A percentile compares a stretch with the other conserved stretches of the same genome.
Conservation (phyloP, 2,113 vertebrate genomes). For the Odontesthes bonariensis region DNA sequence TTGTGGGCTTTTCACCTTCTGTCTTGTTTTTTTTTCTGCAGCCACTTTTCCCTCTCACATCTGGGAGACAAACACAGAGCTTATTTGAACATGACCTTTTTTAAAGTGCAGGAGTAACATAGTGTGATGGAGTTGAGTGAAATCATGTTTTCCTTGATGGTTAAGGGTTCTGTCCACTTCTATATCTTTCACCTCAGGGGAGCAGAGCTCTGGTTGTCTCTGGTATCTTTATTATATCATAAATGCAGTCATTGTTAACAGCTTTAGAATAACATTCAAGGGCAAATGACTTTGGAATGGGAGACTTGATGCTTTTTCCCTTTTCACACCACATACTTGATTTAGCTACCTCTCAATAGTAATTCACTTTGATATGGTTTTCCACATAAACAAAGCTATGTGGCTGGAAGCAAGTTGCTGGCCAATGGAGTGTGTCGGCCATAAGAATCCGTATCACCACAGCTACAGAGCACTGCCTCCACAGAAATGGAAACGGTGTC, state of each 20-base stretch:
- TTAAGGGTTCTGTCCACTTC: slow-evolving; percentile 61
- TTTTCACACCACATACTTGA: slow-evolving; percentile 74
- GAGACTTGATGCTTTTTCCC: slow-evolving; percentile 61
- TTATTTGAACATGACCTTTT: slow-evolving; percentile 71
- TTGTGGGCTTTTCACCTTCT: neutral
- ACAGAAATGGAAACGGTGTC: slow-evolving; percentile 72
- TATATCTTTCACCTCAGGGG: slow-evolving; percentile 68
- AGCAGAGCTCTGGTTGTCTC: slow-evolving; percentile 55
- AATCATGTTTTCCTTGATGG: slow-evolving; percentile 61
- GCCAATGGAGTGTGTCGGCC: slow-evolving; percentile 77
- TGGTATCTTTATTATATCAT: slow-evolving; percentile 70
- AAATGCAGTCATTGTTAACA: slow-evolving; percentile 72
- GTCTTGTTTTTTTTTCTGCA: neutral
- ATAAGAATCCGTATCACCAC: slow-evolving; percentile 72
- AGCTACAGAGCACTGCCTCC: slow-evolving; percentile 65
- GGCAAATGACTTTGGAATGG: slow-evolving; percentile 77
- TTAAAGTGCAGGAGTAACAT: slow-evolving; percentile 46
- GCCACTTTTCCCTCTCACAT: slow-evolving; percentile 12
- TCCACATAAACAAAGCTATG: slow-evolving; percentile 78
- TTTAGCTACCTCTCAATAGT: slow-evolving; percentile 75
- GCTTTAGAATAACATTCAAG: slow-evolving; percentile 74
- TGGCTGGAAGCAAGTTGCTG: slow-evolving; percentile 75
- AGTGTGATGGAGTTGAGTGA: slow-evolving; percentile 56
- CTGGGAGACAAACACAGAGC: slow-evolving; percentile 44
- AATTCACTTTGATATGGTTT: slow-evolving; percentile 79